Percentiles rank a stretch among this genome's conserved stretches.
Evolutionary conservation across 2,888 invertebrate species (phyloP).

Genomic region (Coelopa pilipes): DNA sequence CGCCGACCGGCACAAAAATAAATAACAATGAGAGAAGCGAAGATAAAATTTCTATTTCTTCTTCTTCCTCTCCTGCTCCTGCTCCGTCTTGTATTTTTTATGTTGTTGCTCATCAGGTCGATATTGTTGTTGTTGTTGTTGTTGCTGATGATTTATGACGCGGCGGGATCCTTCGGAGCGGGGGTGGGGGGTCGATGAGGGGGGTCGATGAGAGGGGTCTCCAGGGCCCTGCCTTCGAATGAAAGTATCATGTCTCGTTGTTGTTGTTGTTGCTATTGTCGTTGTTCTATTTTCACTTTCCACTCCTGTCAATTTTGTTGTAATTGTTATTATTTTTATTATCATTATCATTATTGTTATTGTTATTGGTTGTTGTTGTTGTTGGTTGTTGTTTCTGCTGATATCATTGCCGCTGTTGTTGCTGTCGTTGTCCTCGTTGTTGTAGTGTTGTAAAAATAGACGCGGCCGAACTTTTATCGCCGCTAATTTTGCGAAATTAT

Average conservation of each 20-base stretch:
- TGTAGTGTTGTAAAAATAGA: slow-evolving; percentile 4
- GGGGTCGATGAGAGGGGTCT: too few relatives aligned
- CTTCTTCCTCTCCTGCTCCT: not conserved
- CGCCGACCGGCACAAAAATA: not conserved
- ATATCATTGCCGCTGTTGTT: not conserved
- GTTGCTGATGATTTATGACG: slow-evolving; percentile 19
- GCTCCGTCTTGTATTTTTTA: not conserved
- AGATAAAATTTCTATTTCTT: slow-evolving; percentile 7
- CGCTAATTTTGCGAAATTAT: slow-evolving; percentile 29
- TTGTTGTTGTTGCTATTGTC: not conserved
- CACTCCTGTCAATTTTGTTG: not conserved
- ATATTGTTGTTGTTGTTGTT: not conserved
- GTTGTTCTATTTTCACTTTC: not conserved
- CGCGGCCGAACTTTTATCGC: slow-evolving; percentile 32
- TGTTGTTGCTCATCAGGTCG: not conserved
- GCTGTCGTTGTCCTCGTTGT: slow-evolving; percentile 1
- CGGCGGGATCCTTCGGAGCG: not conserved
- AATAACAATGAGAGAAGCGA: not conserved
- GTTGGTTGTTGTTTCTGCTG: not conserved
- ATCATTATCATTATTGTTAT: not conserved
- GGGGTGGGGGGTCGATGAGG: too few relatives aligned
- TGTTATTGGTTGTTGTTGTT: not conserved
- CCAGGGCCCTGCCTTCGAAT: slow-evolving; percentile 8
- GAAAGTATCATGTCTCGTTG: slow-evolving; percentile 15
- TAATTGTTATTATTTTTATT: not conserved